phyloP scores from a whole-genome alignment of 1,140 invertebrate genomes.

The Drosophila melanogaster region Release_6_plus_ISO1_MT NT_033777.3:18128501-18129000 shows the following conservation, averaged over 20 bases:
- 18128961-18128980: constrained; percentile 80
- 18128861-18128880: constrained; percentile 84
- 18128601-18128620: constrained; percentile 43
- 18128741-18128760: constrained; percentile 47
- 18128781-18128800: constrained; percentile 35
- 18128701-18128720: constrained; percentile 8
- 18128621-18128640: constrained; percentile 41
- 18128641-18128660: constrained; percentile 38
- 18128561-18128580: constrained; percentile 54
- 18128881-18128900: constrained; percentile 51
- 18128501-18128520: constrained; percentile 62
- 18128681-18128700: constrained; percentile 63
- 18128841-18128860: constrained; percentile 85
- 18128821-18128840: constrained; percentile 72
- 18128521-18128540: constrained; percentile 41
- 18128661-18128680: constrained; percentile 55
- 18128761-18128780: constrained; percentile 28
- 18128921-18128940: not conserved
- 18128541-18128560: constrained; percentile 7
- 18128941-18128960: constrained; percentile 42
- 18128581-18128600: constrained; percentile 53
- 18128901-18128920: constrained; percentile 64
- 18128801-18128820: constrained; percentile 73
- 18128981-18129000: constrained; percentile 79
- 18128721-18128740: constrained; percentile 62